Evolutionary conservation across 2,888 invertebrate genomes (phyloP), one percentile per base, ranked within the genome.

Genomic region (Acrocera orbiculus): DNA sequence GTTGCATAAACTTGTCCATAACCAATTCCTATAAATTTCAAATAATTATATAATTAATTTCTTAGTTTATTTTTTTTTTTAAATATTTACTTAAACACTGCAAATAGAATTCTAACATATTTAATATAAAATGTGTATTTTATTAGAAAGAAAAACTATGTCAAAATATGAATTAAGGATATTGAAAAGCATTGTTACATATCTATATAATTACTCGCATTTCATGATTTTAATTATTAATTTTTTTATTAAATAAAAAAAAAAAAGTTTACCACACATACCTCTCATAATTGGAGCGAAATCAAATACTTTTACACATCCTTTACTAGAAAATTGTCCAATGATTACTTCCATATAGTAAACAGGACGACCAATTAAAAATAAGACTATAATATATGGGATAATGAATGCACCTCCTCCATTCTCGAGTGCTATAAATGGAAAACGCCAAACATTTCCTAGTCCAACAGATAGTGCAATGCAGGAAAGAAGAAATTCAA

Each of bases 321-420:
- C 77, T 36, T 67, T 64, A 41, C 73, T 71, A 8, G 70, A 68
- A 49, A 78, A 81, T 53, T 81, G 81, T 5, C 80, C 81, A 17
- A 80, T 53, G 2, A 71, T 58, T 47, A 76, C 70, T 52, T 81
- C 80, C 58, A 81, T 56, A 47, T 74, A 76, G 47, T 80, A 78
- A 29, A 80, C 56, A 0, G 76, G 76, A 40, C 73, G 61, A 7
- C 76, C 76, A 26, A 76, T 66, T 2, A 76, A 47, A 8, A 73
- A 47, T 17, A 76, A 51, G 1, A 76, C 67, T 20, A 73, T 62
- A 14, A 76, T 51, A 45, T 76, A 76, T 1, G 76, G 75, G 42
- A 75, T 70, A 3, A 75, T 52, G 40, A 75, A 75, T 1, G 73
- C 74, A 2, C 73, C 74, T 2, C 74, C 75, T 2, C 75, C 75